Percentiles rank a stretch among this genome's conserved stretches.
These are phyloP conservation scores for Tuta absoluta DNA, from an alignment of 2,888 invertebrate genomes.

Conservation along the genomic window DNA sequence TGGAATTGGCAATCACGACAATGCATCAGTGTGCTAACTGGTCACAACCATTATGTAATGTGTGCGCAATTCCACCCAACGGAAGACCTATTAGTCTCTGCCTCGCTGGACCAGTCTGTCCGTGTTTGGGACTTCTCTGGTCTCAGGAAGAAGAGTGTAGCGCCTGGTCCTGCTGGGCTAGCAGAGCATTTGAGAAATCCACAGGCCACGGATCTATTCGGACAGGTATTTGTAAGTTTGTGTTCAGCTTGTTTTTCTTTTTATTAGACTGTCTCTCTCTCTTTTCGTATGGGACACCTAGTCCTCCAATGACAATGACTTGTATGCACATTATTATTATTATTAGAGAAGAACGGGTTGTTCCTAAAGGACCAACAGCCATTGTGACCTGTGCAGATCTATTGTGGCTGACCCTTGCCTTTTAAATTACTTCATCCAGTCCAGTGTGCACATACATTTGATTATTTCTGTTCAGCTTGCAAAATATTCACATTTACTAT, in stretches of 20 bases:
- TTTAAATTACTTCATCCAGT: too few relatives aligned
- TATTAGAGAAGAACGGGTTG: too few relatives aligned
- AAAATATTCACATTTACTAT: too few relatives aligned
- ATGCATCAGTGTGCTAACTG: slow-evolving; percentile 96
- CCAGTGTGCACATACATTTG: too few relatives aligned
- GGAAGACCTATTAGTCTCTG: slow-evolving; percentile 98
- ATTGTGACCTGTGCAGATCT: too few relatives aligned
- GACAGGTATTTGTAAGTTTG: slow-evolving; percentile 74
- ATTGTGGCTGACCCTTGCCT: too few relatives aligned
- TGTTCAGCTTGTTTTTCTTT: background rate
- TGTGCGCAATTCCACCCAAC: slow-evolving; percentile 98
- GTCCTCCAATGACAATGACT: too few relatives aligned
- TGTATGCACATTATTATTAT: too few relatives aligned
- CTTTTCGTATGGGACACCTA: too few relatives aligned
- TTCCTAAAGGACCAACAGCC: too few relatives aligned
- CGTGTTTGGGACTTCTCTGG: slow-evolving; percentile 99
- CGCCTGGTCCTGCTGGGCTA: slow-evolving; percentile 95
- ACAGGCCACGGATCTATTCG: slow-evolving; percentile 96
- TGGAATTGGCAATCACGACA: slow-evolving; percentile 99
- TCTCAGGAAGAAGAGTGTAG: slow-evolving; percentile 97
- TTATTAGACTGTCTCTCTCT: background rate
- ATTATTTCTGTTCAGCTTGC: too few relatives aligned
- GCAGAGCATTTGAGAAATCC: slow-evolving; percentile 94
- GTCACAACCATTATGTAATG: slow-evolving; percentile 99
- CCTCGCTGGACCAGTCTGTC: slow-evolving; percentile 98